Percentiles rank a stretch among this genome's conserved stretches.
Evolutionary conservation across 2,797 vertebrate species (phyloP).

Genomic region (Aphelocoma californica): DNA sequence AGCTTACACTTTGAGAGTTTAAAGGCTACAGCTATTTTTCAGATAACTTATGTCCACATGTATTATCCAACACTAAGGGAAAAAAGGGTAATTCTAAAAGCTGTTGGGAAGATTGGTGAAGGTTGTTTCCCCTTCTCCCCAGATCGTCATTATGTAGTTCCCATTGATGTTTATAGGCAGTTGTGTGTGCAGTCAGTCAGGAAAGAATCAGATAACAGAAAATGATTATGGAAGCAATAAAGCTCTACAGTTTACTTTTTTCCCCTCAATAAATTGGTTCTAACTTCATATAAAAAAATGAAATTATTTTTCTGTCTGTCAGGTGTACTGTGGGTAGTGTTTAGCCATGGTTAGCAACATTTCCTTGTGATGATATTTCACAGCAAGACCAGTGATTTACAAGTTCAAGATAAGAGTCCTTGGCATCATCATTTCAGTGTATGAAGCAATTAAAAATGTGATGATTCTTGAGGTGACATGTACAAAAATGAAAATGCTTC

Average conservation of each 20-base stretch:
- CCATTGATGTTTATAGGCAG: neutral
- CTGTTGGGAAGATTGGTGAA: neutral
- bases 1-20: neutral
- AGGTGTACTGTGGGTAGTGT: neutral
- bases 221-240: neutral
- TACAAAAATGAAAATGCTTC: neutral
- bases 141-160: neutral
- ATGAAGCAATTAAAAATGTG: slow-evolving; percentile 28
- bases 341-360: neutral
- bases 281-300: neutral
- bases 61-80: neutral
- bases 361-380: neutral
- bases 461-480: neutral
- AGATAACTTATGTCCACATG: neutral
- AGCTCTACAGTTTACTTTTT: neutral
- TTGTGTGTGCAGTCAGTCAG: neutral
- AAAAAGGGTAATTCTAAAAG: neutral
- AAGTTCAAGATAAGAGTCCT: neutral
- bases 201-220: slow-evolving; percentile 10
- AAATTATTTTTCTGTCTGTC: neutral
- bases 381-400: neutral
- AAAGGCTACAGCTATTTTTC: neutral
- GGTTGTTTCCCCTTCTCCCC: neutral
- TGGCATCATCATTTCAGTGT: neutral
- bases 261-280: neutral